phyloP scores from a whole-genome alignment of 2,113 vertebrate species.

The Syngnathus floridae region DNA sequence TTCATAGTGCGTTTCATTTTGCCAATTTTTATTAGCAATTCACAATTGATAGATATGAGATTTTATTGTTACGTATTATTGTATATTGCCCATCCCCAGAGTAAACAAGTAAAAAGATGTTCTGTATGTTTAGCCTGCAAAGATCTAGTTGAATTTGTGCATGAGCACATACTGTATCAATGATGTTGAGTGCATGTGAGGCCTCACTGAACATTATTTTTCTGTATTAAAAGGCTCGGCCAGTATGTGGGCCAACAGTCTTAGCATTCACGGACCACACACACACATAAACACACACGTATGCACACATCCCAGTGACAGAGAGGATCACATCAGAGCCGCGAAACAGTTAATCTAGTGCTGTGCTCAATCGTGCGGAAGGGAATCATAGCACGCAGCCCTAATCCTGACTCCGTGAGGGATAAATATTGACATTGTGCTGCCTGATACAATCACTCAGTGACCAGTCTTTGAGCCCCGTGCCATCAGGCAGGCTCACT shows the following conservation, averaged over 20 bases:
- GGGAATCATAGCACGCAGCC: conserved; percentile 48
- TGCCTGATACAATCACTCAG: conserved; percentile 46
- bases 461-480: conserved; percentile 25
- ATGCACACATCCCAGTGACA: conserved; percentile 1
- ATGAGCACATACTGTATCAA: conserved; percentile 1
- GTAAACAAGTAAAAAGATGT: neutral
- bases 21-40: too few species aligned
- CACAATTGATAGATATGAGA: too few species aligned
- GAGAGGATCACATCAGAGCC: conserved; percentile 56
- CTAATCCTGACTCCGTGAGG: conserved; percentile 52
- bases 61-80: too few species aligned
- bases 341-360: conserved; percentile 60
- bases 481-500: neutral
- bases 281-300: neutral
- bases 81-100: too few species aligned
- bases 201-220: conserved; percentile 7
- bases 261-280: conserved; percentile 14
- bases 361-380: conserved; percentile 55
- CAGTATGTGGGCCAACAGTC: conserved; percentile 51
- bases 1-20: too few species aligned
- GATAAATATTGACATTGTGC: conserved; percentile 61
- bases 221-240: conserved; percentile 38
- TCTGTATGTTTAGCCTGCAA: neutral
- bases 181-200: conserved; percentile 6
- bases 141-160: neutral